Evolutionary conservation across 2,888 invertebrate species (phyloP).

Genomic region (Patella caerulea): DNA sequence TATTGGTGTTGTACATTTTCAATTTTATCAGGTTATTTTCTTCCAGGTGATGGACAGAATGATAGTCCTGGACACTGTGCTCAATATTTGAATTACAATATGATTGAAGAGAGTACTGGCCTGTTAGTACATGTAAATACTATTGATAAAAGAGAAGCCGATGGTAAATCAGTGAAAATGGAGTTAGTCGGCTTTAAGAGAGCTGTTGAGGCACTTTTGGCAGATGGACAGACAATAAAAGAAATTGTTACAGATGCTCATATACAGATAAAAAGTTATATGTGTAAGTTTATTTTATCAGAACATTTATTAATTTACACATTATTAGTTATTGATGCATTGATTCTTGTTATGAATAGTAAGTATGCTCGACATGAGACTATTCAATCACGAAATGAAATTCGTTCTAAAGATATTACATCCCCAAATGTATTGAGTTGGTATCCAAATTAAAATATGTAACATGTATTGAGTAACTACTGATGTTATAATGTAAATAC

Average conservation of each 20-base stretch:
- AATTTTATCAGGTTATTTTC: not conserved
- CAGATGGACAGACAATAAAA: constrained; percentile 14
- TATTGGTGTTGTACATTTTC: too few relatives aligned
- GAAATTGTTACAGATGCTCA: constrained; percentile 36
- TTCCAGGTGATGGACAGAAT: constrained; percentile 22
- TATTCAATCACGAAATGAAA: too few relatives aligned
- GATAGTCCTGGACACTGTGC: constrained; percentile 23
- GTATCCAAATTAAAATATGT: too few relatives aligned
- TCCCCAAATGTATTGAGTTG: too few relatives aligned
- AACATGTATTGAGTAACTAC: too few relatives aligned
- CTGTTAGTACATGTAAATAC: constrained; percentile 8
- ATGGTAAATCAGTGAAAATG: constrained; percentile 8
- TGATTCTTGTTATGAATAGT: too few relatives aligned
- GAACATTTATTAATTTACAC: too few relatives aligned
- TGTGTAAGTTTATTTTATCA: constrained; percentile 27
- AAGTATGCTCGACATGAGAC: too few relatives aligned
- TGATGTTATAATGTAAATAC: too few relatives aligned
- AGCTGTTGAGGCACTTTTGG: not conserved
- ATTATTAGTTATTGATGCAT: too few relatives aligned
- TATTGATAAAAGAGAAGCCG: constrained; percentile 25
- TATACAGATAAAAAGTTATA: constrained; percentile 26
- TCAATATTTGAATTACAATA: constrained; percentile 15
- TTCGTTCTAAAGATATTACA: too few relatives aligned
- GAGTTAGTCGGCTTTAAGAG: constrained; percentile 19
- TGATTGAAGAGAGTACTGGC: constrained; percentile 16